These are phyloP conservation scores for Arremon brunneinucha DNA, from an alignment of 2,797 vertebrate genomes.

Conservation along the genomic window DNA sequence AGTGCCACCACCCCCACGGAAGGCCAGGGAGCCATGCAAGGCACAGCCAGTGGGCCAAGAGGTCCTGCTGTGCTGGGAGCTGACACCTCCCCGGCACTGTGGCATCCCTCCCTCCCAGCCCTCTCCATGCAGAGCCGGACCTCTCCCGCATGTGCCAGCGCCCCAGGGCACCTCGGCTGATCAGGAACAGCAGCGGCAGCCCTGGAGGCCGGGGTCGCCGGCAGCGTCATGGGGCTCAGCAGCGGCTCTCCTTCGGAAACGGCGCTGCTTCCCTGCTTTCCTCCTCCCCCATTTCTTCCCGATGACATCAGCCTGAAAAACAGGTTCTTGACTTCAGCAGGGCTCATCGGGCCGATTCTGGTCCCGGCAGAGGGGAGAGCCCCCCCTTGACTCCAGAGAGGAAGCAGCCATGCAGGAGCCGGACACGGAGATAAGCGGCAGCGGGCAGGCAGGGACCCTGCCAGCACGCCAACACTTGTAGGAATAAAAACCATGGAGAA, in stretches of 20 bases:
- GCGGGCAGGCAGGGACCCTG: background rate
- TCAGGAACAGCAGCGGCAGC: background rate
- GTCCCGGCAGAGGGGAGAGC: background rate
- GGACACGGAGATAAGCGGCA: background rate
- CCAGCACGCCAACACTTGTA: background rate
- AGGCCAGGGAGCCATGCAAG: background rate
- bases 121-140: background rate
- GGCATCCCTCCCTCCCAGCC: background rate
- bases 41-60: background rate
- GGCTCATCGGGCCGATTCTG: background rate
- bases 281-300: slow-evolving; percentile 59
- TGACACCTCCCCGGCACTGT: fast-evolving
- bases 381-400: background rate
- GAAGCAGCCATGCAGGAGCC: slow-evolving; percentile 22
- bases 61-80: background rate
- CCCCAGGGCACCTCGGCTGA: background rate
- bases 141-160: fast-evolving
- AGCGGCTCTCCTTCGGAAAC: slow-evolving; percentile 23
- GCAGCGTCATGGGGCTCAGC: background rate
- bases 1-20: background rate
- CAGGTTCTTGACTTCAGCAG: slow-evolving; percentile 61
- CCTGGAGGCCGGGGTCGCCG: background rate
- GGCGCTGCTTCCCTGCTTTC: slow-evolving; percentile 1
- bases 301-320: slow-evolving; percentile 66
- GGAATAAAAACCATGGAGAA: slow-evolving; percentile 26